Conservation (phyloP, 2,113 vertebrate species). For the Dasyurus viverrinus region DNA sequence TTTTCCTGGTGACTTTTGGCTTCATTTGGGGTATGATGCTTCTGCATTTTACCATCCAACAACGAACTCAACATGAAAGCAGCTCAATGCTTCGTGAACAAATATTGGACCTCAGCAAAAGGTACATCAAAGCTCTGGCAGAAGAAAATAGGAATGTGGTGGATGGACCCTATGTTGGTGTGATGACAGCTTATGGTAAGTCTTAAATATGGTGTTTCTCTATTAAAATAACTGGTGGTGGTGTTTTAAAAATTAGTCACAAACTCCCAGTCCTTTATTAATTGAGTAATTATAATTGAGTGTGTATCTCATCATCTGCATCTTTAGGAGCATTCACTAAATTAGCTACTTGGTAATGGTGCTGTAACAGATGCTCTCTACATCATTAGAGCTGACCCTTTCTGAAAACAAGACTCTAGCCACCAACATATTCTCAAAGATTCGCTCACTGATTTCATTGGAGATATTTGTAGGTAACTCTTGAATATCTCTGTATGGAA, state of each 20-base stretch:
- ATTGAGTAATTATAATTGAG: background rate
- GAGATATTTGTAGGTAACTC: background rate
- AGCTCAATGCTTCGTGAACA: conserved; percentile 95
- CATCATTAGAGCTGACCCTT: background rate
- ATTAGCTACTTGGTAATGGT: background rate
- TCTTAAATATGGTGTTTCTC: background rate
- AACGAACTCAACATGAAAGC: conserved; percentile 95
- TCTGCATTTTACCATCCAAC: conserved; percentile 99
- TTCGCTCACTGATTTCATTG: background rate
- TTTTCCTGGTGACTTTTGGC: conserved; percentile 98
- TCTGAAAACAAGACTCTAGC: background rate
- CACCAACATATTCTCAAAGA: background rate
- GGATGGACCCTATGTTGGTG: conserved; percentile 97
- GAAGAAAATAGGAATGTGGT: conserved; percentile 98
- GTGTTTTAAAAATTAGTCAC: background rate
- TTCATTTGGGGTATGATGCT: conserved; percentile 99
- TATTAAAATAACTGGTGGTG: accelerated
- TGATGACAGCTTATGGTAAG: conserved; percentile 99
- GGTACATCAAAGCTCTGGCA: conserved; percentile 97
- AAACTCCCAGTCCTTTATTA: background rate
- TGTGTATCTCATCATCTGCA: background rate
- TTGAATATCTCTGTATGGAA: background rate
- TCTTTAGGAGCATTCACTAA: background rate
- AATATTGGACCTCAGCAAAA: conserved; percentile 99
- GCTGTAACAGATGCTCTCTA: background rate